Base-by-base conservation (phyloP, 2,888 invertebrate genomes). In the Nemurella pictetii region DNA sequence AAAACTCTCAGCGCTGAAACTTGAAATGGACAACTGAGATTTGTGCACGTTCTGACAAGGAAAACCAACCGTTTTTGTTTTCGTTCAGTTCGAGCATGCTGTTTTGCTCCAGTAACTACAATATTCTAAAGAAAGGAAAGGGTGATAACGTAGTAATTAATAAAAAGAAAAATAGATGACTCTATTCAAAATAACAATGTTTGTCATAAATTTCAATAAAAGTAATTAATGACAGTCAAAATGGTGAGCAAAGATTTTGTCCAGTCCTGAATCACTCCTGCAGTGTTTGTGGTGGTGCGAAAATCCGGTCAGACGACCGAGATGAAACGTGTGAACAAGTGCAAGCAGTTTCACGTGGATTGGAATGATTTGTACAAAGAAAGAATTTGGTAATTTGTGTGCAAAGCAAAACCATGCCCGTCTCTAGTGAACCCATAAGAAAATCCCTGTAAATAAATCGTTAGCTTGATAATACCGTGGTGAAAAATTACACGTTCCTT, bases 71-170 rank as follows among this genome's bases (percentile, higher is more conserved):
- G 20, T 84, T 86, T 85, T 86, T 86, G 83, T 86, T 85, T 84
- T 85, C 83, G 32, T 80, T 75, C 72, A 77, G 78, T 80, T 80
- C 20, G 84, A 85, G 86, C 85, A 85, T 77, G 30, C 78, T 75
- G 72, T 73, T 55, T 72, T 86, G 85, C 86, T 86, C n/a, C 86
- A 86, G 85, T 86, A 84, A 86, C 85, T 85, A 82, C 84, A 85
- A 86, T 86, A 86, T 86, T 86, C 86, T 86, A 86, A 86, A 86
- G 84, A 86, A 84, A 86, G 82, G 75, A 32, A 74, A 83, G 77
- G 81, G 83, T 83, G 84, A 80, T 85, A 86, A 82, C 85, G 84
- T 85, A 86, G 86, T 85, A 78, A 85, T 30, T 80, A 86, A 55
- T 80, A 84, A 85, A 9, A 80, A 82, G 25, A 82, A 82, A 32